Percentiles rank a stretch among this genome's conserved stretches.
These are phyloP conservation scores for Psophia crepitans DNA, from an alignment of 2,113 vertebrate genomes.

Conservation along the genomic window DNA sequence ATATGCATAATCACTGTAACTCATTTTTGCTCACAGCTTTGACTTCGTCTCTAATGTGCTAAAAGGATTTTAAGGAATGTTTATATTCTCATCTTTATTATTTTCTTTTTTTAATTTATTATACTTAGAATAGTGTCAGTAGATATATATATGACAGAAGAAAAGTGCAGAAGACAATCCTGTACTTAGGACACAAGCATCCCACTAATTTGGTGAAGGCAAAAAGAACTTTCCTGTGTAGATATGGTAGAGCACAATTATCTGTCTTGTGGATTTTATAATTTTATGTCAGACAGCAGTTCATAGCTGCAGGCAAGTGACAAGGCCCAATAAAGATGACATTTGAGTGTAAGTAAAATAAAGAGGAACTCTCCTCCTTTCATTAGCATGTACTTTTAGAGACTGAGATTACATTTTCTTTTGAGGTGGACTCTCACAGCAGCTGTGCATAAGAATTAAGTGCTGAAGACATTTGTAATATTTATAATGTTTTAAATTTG, in stretches of 20 bases:
- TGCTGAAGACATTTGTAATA: background rate
- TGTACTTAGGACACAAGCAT: background rate
- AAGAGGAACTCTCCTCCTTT: background rate
- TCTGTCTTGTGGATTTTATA: background rate
- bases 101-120: background rate
- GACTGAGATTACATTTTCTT: background rate
- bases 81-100: background rate
- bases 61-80: background rate
- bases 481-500: background rate
- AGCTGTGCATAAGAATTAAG: background rate
- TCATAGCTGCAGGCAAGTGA: background rate
- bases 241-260: background rate
- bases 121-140: background rate
- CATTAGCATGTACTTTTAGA: background rate
- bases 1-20: background rate
- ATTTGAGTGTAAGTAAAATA: background rate
- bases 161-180: background rate
- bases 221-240: background rate
- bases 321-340: background rate
- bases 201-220: background rate
- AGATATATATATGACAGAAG: background rate
- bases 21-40: background rate
- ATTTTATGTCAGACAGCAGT: background rate
- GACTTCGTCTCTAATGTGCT: background rate
- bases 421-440: background rate